phyloP scores from a whole-genome alignment of 2,113 vertebrate genomes.

The Mellivora capensis region DNA sequence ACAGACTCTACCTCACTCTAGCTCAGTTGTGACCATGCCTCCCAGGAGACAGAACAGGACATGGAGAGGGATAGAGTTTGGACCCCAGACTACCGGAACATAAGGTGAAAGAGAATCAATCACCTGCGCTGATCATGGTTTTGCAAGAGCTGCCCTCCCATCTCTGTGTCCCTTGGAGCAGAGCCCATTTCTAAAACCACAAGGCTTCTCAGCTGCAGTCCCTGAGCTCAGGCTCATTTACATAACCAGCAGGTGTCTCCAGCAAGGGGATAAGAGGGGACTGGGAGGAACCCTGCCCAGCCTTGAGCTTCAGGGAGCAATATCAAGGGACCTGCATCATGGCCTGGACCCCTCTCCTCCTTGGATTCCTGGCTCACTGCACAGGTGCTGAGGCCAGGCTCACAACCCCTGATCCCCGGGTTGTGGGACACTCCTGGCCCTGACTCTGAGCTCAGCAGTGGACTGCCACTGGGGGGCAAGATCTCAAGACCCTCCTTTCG shows the following conservation, averaged over 20 bases:
- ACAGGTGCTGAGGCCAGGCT: not conserved
- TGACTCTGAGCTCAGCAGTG: not conserved
- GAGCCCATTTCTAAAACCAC: not conserved
- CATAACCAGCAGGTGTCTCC: not conserved
- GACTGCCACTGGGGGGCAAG: no score
- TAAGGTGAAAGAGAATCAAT: accelerated
- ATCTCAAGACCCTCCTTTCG: not conserved
- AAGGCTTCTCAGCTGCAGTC: not conserved
- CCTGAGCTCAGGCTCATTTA: not conserved
- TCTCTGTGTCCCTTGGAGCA: not conserved
- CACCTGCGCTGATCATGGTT: accelerated
- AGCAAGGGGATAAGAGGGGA: not conserved
- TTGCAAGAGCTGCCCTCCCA: no score
- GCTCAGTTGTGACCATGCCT: no score
- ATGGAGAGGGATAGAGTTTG: not conserved
- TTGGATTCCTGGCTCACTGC: not conserved
- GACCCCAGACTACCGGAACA: not conserved
- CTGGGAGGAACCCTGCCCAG: accelerated
- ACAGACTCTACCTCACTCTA: no score
- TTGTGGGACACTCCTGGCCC: no score
- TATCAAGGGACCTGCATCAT: accelerated
- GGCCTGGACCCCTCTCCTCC: not conserved
- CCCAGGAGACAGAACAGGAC: not conserved
- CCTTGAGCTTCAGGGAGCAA: accelerated
- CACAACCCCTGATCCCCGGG: accelerated